Evolutionary conservation across 1,140 invertebrate genomes (phyloP).

Genomic region (Microplitis demolitor): DNA sequence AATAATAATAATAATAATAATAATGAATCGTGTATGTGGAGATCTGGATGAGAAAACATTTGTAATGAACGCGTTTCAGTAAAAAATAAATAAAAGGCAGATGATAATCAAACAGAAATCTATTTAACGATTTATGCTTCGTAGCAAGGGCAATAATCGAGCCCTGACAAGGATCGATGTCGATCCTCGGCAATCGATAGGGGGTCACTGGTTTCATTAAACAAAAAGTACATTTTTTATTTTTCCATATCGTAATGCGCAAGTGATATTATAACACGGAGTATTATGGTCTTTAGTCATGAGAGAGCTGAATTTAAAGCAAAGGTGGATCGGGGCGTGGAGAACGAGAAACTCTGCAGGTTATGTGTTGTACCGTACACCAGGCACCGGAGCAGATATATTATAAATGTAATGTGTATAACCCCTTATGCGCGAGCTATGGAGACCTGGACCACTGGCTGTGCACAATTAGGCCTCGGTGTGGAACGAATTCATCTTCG

Average conservation of each 20-base stretch:
- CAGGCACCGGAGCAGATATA: not conserved
- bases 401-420: not conserved
- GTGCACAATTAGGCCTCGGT: constrained; percentile 52
- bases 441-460: constrained; percentile 46
- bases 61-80: not conserved
- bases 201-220: constrained; percentile 32
- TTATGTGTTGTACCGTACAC: too few relatives aligned
- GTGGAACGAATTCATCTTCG: constrained; percentile 53
- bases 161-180: constrained; percentile 31
- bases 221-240: constrained; percentile 8
- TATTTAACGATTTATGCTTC: constrained; percentile 2
- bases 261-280: constrained; percentile 12
- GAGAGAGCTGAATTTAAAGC: too few relatives aligned
- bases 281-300: too few relatives aligned
- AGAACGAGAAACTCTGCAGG: not conserved
- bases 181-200: constrained; percentile 41
- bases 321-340: not conserved
- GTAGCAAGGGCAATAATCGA: constrained; percentile 6
- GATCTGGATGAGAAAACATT: not conserved
- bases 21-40: not conserved
- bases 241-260: not conserved
- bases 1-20: not conserved
- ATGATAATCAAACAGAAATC: not conserved
- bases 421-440: not conserved
- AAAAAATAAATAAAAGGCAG: not conserved